A percentile compares a stretch with the other conserved stretches of the same genome.
Conservation (phyloP, 2,888 invertebrate species). For the Plutella xylostella region DNA sequence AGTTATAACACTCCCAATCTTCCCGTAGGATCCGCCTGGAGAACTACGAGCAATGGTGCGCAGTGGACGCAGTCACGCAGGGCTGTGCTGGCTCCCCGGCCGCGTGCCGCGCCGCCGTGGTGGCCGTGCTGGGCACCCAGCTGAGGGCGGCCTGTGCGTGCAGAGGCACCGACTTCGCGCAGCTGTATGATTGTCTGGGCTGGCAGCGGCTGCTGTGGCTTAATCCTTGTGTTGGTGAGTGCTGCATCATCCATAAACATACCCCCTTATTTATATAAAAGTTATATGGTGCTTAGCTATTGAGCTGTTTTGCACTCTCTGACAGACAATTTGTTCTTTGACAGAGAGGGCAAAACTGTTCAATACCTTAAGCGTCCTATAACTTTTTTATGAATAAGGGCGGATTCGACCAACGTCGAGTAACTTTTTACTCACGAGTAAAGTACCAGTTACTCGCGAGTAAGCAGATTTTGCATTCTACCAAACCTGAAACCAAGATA, state of each 20-base stretch:
- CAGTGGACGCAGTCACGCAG: constrained; percentile 89
- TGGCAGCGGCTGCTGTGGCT: constrained; percentile 93
- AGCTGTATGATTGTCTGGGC: constrained; percentile 88
- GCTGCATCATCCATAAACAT: not conserved
- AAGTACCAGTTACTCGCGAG: too few species aligned
- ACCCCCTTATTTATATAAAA: too few species aligned
- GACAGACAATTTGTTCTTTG: not conserved
- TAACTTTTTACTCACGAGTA: too few species aligned
- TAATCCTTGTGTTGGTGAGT: constrained; percentile 92
- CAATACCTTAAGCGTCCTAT: too few species aligned
- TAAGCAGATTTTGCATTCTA: too few species aligned
- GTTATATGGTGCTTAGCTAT: too few species aligned
- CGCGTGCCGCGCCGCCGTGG: constrained; percentile 87
- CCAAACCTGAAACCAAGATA: too few species aligned
- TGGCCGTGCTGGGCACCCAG: constrained; percentile 91
- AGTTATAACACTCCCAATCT: too few species aligned
- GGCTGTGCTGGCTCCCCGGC: constrained; percentile 88
- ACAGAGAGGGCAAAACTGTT: too few species aligned
- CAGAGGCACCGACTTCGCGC: constrained; percentile 85
- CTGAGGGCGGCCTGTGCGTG: constrained; percentile 89
- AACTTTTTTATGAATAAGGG: too few species aligned
- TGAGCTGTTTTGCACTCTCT: not conserved
- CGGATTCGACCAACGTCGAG: too few species aligned
- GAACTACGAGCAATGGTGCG: constrained; percentile 91
- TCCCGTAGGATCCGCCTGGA: constrained; percentile 79